Percentiles rank a stretch among this genome's conserved stretches.
Conservation (phyloP, 2,113 vertebrate species). For the Dendrocopos noguchii region DNA sequence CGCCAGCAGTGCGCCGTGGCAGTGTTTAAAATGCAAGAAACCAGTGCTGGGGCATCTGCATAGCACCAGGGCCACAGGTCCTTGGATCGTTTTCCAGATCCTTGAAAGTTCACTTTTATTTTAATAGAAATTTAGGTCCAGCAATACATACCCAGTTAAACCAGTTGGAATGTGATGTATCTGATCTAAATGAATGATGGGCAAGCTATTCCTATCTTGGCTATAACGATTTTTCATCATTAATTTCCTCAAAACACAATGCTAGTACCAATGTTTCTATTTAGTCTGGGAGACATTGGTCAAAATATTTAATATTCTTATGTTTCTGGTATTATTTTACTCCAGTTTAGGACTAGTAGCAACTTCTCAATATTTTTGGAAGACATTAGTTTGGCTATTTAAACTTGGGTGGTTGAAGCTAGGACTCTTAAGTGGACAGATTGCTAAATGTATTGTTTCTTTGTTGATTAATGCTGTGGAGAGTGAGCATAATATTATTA, state of each 20-base stretch:
- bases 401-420: neutral
- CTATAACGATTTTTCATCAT: fast-evolving
- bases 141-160: fast-evolving
- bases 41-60: neutral
- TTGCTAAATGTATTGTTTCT: neutral
- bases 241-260: neutral
- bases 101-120: fast-evolving
- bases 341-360: neutral
- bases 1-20: neutral
- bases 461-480: neutral
- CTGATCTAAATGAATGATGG: too few species aligned
- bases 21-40: fast-evolving
- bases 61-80: fast-evolving
- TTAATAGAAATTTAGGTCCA: fast-evolving
- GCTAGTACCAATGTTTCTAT: neutral
- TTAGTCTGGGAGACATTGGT: neutral
- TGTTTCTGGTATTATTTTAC: neutral
- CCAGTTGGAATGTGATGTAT: neutral
- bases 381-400: neutral
- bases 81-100: fast-evolving
- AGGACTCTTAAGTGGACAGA: neutral
- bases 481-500: neutral
- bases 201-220: too few species aligned
- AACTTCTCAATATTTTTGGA: neutral
- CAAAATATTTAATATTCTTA: neutral